Percentiles rank a stretch among this genome's conserved stretches.
phyloP scores from a whole-genome alignment of 2,113 vertebrate species.

The Castor canadensis region DNA sequence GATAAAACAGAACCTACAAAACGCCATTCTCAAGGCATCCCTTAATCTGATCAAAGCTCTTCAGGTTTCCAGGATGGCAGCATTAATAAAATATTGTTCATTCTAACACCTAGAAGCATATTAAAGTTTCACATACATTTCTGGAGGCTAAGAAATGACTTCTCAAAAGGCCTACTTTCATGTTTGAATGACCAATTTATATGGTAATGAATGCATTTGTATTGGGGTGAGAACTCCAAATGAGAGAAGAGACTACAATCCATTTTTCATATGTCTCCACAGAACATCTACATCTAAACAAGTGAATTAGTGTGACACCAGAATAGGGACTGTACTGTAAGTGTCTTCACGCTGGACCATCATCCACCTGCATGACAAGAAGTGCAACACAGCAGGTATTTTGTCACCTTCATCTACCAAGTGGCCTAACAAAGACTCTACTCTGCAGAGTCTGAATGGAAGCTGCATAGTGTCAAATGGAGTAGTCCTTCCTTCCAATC shows the following conservation, averaged over 20 bases:
- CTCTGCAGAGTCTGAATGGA: background rate
- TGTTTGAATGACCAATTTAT: background rate
- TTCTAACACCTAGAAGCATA: background rate
- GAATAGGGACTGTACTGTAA: background rate
- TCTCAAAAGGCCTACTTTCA: background rate
- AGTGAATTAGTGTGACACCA: background rate
- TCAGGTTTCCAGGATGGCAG: background rate
- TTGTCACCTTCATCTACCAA: background rate
- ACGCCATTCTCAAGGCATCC: background rate
- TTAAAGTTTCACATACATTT: background rate
- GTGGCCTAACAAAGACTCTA: background rate
- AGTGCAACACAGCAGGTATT: background rate
- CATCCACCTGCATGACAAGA: background rate
- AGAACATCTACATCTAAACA: background rate
- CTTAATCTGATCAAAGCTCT: background rate
- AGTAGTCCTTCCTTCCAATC: background rate
- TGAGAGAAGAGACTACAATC: background rate
- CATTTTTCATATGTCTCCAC: background rate
- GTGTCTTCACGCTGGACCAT: background rate
- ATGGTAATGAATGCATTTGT: background rate
- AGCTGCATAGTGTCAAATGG: fast-evolving
- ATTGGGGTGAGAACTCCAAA: background rate
- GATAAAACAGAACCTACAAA: background rate
- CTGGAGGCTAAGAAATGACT: constrained; percentile 25
- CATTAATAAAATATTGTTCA: background rate